These are phyloP conservation scores for Leptinotarsa undecemlineata DNA, from an alignment of 1,140 invertebrate genomes.

Conservation along the genomic window DNA sequence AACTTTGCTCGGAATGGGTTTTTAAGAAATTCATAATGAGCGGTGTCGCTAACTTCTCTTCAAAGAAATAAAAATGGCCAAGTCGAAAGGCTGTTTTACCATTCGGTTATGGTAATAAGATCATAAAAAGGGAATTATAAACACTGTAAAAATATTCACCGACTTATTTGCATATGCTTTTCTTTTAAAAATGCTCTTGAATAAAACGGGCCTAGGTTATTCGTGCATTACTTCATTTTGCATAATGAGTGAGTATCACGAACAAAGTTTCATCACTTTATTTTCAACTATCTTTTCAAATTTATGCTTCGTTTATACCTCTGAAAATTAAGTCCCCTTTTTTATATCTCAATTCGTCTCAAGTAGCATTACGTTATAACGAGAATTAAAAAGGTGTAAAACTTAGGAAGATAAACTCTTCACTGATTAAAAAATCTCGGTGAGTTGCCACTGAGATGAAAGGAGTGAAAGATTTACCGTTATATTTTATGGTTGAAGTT, in stretches of 20 bases:
- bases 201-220: conserved; percentile 49
- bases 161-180: conserved; percentile 53
- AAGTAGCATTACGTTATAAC: conserved; percentile 38
- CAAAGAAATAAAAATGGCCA: conserved; percentile 40
- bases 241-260: conserved; percentile 50
- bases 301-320: conserved; percentile 20
- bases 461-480: too few species aligned
- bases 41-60: conserved; percentile 35
- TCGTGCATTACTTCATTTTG: conserved; percentile 48
- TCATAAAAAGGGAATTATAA: conserved; percentile 56
- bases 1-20: conserved; percentile 39
- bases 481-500: too few species aligned
- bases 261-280: conserved; percentile 44
- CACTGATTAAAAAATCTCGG: conserved; percentile 41
- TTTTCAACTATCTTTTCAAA: conserved; percentile 41
- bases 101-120: conserved; percentile 53
- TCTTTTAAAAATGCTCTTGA: conserved; percentile 48
- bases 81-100: conserved; percentile 43
- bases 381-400: conserved; percentile 50
- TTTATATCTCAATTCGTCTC: conserved; percentile 36
- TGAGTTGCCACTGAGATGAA: conserved; percentile 17
- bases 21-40: conserved; percentile 49
- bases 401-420: conserved; percentile 47
- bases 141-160: conserved; percentile 57
- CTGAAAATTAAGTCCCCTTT: conserved; percentile 22